Evolutionary conservation across 2,113 vertebrate genomes (phyloP), one percentile per base, ranked within the genome.

Genomic region (Fregetta grallaria): DNA sequence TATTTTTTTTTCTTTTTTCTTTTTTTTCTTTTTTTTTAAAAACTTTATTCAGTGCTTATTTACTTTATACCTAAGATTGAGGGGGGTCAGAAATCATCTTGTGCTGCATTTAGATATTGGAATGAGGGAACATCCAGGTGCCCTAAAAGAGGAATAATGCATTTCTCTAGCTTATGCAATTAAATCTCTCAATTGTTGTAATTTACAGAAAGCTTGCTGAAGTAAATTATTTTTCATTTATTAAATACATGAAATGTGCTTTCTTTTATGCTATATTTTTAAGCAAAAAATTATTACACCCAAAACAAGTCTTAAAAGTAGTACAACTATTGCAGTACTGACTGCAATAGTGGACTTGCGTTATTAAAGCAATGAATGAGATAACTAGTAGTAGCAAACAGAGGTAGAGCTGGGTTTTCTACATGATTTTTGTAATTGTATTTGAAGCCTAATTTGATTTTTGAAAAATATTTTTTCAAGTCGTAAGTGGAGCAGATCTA

Each of bases 231-330:
- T 81, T 96, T 94, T 94, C 11, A 63, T 65, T 92, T 94, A 47
- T 92, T 92, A 81, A 82, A 66, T 94, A 34, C 4, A 53, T 95
- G 63, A 94, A 96, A 56, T 52, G 4, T 84, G 6, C 59, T 96
- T 84, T 87, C 15, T 96, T 94, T 97, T 38, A 78, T 92, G 66
- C 78, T 95, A 47, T 96, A 65, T 87, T 93, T 95, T 89, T 94
- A 95, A 91, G 66, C 18, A 61, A 90, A 85, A 82, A 92, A 68
- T 22, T 27, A 30, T 30, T 89, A 62, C 53, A 52, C 19, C 21
- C 67, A n/a, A 94, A 95, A 38, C 66, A 91, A 93, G 40, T 68
- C 80, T 83, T 91, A 52, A 58, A 95, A 84, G 56, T 85, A 71
- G 17, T 38, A 38, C 38, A 38, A 38, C 38, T 38, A 38, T 38